A percentile compares a stretch with the other conserved stretches of the same genome.
These are phyloP conservation scores for Drosophila affinis DNA, from an alignment of 2,888 invertebrate species.

Conservation along the genomic window DNA sequence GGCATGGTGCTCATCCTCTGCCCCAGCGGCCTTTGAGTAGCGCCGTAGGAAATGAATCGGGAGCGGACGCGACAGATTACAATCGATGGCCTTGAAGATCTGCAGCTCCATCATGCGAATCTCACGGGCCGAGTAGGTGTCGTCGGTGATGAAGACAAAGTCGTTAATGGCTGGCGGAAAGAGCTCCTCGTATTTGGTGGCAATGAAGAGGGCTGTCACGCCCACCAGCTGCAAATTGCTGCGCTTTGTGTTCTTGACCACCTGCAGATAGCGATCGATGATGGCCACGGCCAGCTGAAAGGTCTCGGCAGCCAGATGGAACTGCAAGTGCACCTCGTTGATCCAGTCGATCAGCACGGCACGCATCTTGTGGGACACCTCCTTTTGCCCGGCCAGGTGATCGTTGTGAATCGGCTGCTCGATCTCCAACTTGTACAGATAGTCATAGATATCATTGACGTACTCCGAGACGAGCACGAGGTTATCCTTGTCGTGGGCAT, in stretches of 20 bases:
- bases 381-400: slow-evolving; percentile 88
- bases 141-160: slow-evolving; percentile 95
- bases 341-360: slow-evolving; percentile 96
- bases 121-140: slow-evolving; percentile 91
- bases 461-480: slow-evolving; percentile 93
- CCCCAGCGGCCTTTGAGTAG: slow-evolving; percentile 87
- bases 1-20: slow-evolving; percentile 88
- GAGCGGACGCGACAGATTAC: slow-evolving; percentile 92
- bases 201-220: slow-evolving; percentile 94
- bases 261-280: slow-evolving; percentile 92
- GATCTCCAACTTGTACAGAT: slow-evolving; percentile 90
- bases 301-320: slow-evolving; percentile 93
- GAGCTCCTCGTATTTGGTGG: slow-evolving; percentile 97
- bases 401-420: slow-evolving; percentile 87
- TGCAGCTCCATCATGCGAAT: slow-evolving; percentile 92
- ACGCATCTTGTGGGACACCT: slow-evolving; percentile 93
- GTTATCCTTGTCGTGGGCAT: slow-evolving; percentile 89
- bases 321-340: slow-evolving; percentile 94
- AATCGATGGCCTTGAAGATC: slow-evolving; percentile 90
- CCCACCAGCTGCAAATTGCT: slow-evolving; percentile 94
- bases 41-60: slow-evolving; percentile 95
- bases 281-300: slow-evolving; percentile 94
- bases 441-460: slow-evolving; percentile 94
- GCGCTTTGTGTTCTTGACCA: slow-evolving; percentile 86
- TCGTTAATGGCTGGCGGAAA: slow-evolving; percentile 93